phyloP scores from a whole-genome alignment of 1,140 invertebrate genomes.

The Metopolophium dirhodum region DNA sequence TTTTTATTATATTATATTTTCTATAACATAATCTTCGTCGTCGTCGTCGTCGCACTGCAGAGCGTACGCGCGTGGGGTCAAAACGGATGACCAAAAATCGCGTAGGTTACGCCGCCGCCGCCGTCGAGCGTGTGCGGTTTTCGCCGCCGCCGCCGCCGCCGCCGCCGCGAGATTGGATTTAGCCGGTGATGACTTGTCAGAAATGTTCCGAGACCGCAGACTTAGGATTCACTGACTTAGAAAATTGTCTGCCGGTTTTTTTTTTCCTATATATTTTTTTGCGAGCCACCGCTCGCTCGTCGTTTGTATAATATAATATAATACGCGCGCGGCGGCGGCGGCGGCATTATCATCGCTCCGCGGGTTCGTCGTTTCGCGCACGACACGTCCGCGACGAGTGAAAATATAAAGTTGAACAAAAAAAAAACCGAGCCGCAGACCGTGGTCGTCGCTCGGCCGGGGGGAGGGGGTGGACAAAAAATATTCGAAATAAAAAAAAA shows the following conservation, averaged over 20 bases:
- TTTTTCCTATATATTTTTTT: neutral
- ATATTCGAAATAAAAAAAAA: neutral
- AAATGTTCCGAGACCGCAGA: constrained; percentile 36
- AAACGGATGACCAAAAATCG: neutral
- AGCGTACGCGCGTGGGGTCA: neutral
- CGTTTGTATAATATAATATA: neutral
- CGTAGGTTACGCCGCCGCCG: neutral
- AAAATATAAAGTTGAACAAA: no score
- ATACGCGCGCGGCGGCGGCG: neutral
- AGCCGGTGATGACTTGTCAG: constrained; percentile 36
- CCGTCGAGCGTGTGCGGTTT: neutral
- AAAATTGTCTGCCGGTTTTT: constrained; percentile 39
- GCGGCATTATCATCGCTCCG: neutral
- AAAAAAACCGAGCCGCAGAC: neutral
- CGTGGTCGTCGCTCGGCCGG: neutral
- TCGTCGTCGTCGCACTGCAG: no score
- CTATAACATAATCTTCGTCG: no score
- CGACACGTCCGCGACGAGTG: neutral
- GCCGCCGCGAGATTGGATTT: constrained; percentile 9
- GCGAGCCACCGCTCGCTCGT: neutral
- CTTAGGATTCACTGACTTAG: constrained; percentile 42
- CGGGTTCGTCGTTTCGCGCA: neutral
- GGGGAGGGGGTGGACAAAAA: neutral
- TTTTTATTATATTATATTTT: no score
- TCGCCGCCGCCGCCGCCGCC: neutral